A percentile compares a stretch with the other conserved stretches of the same genome.
phyloP scores from a whole-genome alignment of 2,888 invertebrate genomes.

The Mesodorylaimus sp. region DNA sequence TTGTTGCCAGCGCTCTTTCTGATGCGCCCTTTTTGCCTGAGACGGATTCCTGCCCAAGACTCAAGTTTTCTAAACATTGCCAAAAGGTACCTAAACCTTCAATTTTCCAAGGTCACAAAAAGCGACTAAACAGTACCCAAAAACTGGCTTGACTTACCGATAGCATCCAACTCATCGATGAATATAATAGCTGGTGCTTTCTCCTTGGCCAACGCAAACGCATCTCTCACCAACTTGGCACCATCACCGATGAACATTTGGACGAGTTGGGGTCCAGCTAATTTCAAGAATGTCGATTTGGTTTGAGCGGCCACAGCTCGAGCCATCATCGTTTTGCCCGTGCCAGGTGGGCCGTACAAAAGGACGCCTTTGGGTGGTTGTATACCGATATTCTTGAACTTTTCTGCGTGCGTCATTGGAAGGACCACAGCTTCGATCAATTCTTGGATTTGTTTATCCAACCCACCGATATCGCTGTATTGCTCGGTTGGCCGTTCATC shows the following conservation, averaged over 20 bases:
- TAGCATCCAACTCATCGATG: constrained; percentile 96
- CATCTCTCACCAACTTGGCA: constrained; percentile 58
- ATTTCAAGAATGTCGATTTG: constrained; percentile 91
- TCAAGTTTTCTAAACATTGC: too few relatives aligned
- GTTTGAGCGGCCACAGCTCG: constrained; percentile 98
- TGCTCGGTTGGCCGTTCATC: constrained; percentile 98
- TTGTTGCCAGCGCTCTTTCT: too few relatives aligned
- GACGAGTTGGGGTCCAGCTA: constrained; percentile 94
- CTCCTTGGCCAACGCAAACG: constrained; percentile 89
- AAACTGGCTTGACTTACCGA: too few relatives aligned
- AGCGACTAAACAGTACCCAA: too few relatives aligned
- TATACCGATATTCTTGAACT: constrained; percentile 80
- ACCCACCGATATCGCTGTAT: constrained; percentile 95
- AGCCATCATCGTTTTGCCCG: constrained; percentile 83
- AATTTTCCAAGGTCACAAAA: too few relatives aligned
- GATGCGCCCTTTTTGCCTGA: too few relatives aligned
- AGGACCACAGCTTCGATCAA: constrained; percentile 95
- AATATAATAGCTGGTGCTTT: constrained; percentile 98
- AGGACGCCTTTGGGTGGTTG: constrained; percentile 76
- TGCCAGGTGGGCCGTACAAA: constrained; percentile 35
- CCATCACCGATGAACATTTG: constrained; percentile 84
- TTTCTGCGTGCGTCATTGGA: constrained; percentile 96
- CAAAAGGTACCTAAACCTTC: too few relatives aligned
- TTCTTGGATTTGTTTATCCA: constrained; percentile 90
- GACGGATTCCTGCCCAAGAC: too few relatives aligned